A percentile compares a stretch with the other conserved stretches of the same genome.
These are phyloP conservation scores for Peromyscus leucopus DNA, from an alignment of 2,113 vertebrate genomes.

Conservation along the genomic window DNA sequence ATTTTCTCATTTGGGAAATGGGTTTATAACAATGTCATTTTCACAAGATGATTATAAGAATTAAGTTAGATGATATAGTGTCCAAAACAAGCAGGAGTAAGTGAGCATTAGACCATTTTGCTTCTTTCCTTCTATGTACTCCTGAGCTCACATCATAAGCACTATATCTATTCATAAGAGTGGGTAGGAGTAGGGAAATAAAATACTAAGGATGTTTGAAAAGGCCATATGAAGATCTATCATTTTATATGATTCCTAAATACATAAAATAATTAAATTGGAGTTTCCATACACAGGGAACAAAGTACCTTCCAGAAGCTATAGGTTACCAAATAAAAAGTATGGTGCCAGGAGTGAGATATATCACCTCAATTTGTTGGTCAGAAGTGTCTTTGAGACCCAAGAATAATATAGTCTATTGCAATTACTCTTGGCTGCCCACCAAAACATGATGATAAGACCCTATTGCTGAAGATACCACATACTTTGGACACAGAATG, in stretches of 20 bases:
- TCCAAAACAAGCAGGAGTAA: neutral
- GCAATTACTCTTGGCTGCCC: neutral
- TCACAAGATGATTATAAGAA: neutral
- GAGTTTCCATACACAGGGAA: neutral
- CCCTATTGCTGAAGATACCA: neutral
- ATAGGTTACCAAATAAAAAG: neutral
- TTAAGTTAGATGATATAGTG: neutral
- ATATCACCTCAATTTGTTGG: neutral
- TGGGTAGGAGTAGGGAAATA: neutral
- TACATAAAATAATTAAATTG: neutral
- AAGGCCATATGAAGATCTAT: neutral
- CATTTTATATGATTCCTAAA: neutral
- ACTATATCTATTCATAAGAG: conserved; percentile 34
- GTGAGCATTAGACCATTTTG: neutral
- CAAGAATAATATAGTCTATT: neutral
- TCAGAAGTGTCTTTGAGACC: neutral
- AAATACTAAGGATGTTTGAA: neutral
- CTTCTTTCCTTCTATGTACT: neutral
- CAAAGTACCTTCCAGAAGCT: neutral
- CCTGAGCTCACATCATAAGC: neutral
- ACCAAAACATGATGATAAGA: neutral
- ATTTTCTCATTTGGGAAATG: neutral
- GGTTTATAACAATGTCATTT: neutral
- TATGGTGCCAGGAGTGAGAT: neutral
- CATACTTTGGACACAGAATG: neutral